Evolutionary conservation across 2,113 vertebrate species (phyloP).

Genomic region (Natator depressus): DNA sequence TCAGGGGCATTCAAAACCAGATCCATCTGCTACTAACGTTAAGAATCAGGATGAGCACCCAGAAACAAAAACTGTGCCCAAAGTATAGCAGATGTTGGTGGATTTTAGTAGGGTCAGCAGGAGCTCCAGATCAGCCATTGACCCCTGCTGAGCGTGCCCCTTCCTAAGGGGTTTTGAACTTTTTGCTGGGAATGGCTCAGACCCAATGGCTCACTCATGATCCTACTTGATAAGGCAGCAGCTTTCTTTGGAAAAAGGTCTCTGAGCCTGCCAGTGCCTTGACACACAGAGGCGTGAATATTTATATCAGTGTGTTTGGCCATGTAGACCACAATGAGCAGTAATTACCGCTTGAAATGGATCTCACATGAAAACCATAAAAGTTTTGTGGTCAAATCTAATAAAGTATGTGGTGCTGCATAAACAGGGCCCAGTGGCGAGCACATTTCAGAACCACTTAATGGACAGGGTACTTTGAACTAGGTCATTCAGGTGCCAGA

Average conservation of each 20-base stretch:
- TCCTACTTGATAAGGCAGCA: neutral
- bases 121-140: neutral
- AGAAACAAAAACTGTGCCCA: neutral
- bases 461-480: neutral
- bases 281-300: neutral
- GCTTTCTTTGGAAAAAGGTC: neutral
- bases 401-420: neutral
- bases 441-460: neutral
- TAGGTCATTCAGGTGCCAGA: neutral
- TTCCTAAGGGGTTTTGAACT: neutral
- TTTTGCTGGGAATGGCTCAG: neutral
- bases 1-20: neutral
- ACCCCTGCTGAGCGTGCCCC: neutral
- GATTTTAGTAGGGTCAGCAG: neutral
- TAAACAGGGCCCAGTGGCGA: neutral
- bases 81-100: neutral
- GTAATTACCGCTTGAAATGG: neutral
- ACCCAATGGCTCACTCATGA: neutral
- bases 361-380: neutral
- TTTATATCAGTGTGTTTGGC: neutral
- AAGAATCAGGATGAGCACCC: neutral
- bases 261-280: neutral
- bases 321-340: neutral
- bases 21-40: neutral
- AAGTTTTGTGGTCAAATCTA: neutral